Base-by-base conservation (phyloP, 1,140 invertebrate species). In the Ceratina australensis region DNA sequence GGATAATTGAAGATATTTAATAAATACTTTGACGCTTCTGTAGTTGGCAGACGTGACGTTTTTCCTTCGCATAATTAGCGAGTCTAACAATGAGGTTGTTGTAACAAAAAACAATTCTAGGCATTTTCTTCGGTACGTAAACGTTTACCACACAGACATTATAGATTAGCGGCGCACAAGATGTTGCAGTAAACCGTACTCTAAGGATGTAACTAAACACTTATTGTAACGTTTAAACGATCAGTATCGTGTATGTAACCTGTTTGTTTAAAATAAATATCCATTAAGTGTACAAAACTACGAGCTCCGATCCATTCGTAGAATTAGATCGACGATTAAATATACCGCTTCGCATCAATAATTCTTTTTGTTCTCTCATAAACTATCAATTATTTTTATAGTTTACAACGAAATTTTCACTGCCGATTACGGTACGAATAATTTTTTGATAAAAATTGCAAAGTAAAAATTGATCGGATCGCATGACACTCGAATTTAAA, bases 251-350 rank as follows among this genome's bases (percentile, higher is more conserved):
- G 78, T 83, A 88, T 89, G 83, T 89, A 89, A 82, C 84, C 85
- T 86, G 81, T 90, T 90, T 88, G 79, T 87, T 89, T 88, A 85
- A 89, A 90, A 90, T 90, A 89, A 89, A 89, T 89, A 86, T 81
- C 79, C 72, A 59, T 71, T 84, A 78, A 84, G 61, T 81, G 71
- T 81, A 84, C 68, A 69, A 50, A n/a, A 81, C 2, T 50, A 28
- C 63, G 20, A 68, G 33, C 28, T 60, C 16, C 72, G 33, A 75
- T 47, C 56, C 42, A 56, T 64, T n/a, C 24, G 33, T 33, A 75
- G 8, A 18, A 75, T 56, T 59, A 59, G 52, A 47, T 63, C 52
- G 57, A 42, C 22, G 54, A 64, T 42, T 54, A 16, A 33, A 42
- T 42, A 42, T 28, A 63, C 20, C 10, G 10, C 8, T 28, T 16